Evolutionary conservation across 2,888 invertebrate genomes (phyloP).

Genomic region (Notodonta ziczac): DNA sequence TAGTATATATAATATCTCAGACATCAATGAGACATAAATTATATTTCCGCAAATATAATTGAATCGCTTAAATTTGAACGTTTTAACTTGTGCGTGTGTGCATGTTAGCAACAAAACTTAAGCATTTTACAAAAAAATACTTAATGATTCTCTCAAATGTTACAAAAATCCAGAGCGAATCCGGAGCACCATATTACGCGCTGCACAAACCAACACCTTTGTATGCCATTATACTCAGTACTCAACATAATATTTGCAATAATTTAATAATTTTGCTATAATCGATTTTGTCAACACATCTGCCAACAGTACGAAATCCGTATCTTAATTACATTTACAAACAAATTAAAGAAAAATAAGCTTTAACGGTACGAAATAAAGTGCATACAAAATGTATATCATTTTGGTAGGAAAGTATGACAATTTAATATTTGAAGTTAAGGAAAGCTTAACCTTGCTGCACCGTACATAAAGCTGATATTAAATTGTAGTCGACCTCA

Average conservation of each 20-base stretch:
- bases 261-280: constrained; percentile 38
- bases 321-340: constrained; percentile 7
- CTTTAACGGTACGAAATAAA: constrained; percentile 19
- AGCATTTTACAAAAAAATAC: background rate
- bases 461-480: background rate
- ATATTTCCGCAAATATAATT: too few relatives aligned
- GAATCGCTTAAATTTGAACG: too few relatives aligned
- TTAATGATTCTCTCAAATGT: background rate
- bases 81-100: too few relatives aligned
- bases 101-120: too few relatives aligned
- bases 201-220: constrained; percentile 30
- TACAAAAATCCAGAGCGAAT: constrained; percentile 30
- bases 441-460: constrained; percentile 7
- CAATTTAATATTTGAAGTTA: constrained; percentile 24
- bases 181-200: constrained; percentile 28
- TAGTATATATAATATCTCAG: too few relatives aligned
- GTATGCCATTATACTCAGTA: constrained; percentile 16
- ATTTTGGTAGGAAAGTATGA: constrained; percentile 37
- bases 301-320: constrained; percentile 24
- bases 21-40: too few relatives aligned
- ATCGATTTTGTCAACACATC: constrained; percentile 45
- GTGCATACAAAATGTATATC: constrained; percentile 22
- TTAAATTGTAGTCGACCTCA: constrained; percentile 2
- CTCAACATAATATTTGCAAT: constrained; percentile 27
- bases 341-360: constrained; percentile 17